phyloP scores from a whole-genome alignment of 2,888 invertebrate genomes.

The Beris chalybata region DNA sequence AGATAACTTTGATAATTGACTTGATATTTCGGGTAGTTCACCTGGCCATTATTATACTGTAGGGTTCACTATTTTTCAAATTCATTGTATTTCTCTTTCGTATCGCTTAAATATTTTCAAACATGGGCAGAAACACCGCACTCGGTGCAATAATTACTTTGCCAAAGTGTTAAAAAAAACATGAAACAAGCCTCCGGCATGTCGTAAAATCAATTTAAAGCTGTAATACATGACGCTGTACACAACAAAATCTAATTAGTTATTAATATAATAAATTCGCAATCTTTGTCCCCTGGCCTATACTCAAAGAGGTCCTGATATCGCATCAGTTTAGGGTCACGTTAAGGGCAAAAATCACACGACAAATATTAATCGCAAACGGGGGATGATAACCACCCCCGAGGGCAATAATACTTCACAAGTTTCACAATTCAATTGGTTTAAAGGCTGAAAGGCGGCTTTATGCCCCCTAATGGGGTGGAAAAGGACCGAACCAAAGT shows the following conservation, averaged over 20 bases:
- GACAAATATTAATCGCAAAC: conserved; percentile 19
- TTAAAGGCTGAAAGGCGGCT: conserved; percentile 2
- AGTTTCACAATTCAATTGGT: neutral
- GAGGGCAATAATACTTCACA: conserved; percentile 5
- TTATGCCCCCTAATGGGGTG: conserved; percentile 6
- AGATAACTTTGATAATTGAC: too few species aligned
- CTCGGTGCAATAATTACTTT: too few species aligned
- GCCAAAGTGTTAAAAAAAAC: too few species aligned
- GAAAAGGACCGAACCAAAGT: neutral
- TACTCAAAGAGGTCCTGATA: neutral
- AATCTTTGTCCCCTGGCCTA: conserved; percentile 33
- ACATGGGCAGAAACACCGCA: too few species aligned
- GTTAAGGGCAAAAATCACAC: conserved; percentile 5
- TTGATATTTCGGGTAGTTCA: too few species aligned
- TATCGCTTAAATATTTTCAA: too few species aligned
- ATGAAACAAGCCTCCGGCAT: neutral
- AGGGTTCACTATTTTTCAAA: too few species aligned
- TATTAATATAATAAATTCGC: conserved; percentile 38
- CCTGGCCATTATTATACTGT: too few species aligned
- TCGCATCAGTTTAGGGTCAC: conserved; percentile 16
- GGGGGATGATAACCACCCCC: conserved; percentile 12
- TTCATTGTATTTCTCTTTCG: too few species aligned
- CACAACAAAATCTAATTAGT: conserved; percentile 36
- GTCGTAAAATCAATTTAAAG: conserved; percentile 36
- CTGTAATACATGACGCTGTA: conserved; percentile 22